These are phyloP conservation scores for Caenorhabditis sp. DNA, from an alignment of 2,888 invertebrate species.

Conservation along the genomic window DNA sequence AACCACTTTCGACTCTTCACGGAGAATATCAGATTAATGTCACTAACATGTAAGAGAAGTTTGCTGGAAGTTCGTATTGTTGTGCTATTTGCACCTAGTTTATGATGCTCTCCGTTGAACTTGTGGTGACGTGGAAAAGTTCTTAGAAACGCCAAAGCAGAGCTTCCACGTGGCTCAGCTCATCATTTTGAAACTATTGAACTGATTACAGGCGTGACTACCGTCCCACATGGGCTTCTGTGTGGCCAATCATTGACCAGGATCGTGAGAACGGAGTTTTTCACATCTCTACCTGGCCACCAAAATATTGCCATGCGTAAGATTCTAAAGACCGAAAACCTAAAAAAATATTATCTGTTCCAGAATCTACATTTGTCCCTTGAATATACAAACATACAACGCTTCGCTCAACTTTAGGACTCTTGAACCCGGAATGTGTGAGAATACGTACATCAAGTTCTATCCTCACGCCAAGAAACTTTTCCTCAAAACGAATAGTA, in stretches of 20 bases:
- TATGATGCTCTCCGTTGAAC: too few species aligned
- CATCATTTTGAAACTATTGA: too few species aligned
- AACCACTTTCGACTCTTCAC: constrained; percentile 25
- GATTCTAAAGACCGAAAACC: background rate
- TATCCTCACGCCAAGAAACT: constrained; percentile 46
- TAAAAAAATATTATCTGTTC: background rate
- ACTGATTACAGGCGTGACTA: constrained; percentile 20
- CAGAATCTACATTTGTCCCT: constrained; percentile 45
- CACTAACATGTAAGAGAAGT: constrained; percentile 8
- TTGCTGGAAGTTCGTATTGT: too few species aligned
- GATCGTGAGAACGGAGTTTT: constrained; percentile 1
- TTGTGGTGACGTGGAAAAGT: background rate
- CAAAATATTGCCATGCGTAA: constrained; percentile 53
- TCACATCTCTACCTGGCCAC: constrained; percentile 37
- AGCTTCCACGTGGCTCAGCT: too few species aligned
- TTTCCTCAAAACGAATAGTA: background rate
- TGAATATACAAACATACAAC: background rate
- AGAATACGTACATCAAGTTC: constrained; percentile 37
- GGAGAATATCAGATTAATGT: constrained; percentile 34
- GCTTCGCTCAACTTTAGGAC: background rate
- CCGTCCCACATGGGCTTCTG: constrained; percentile 50
- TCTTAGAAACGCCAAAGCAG: too few species aligned
- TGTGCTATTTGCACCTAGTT: too few species aligned
- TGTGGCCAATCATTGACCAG: constrained; percentile 17
- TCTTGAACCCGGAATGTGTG: constrained; percentile 9